These are phyloP conservation scores for Leptinotarsa lineolata DNA, from an alignment of 1,140 invertebrate genomes.

Conservation along the genomic window DNA sequence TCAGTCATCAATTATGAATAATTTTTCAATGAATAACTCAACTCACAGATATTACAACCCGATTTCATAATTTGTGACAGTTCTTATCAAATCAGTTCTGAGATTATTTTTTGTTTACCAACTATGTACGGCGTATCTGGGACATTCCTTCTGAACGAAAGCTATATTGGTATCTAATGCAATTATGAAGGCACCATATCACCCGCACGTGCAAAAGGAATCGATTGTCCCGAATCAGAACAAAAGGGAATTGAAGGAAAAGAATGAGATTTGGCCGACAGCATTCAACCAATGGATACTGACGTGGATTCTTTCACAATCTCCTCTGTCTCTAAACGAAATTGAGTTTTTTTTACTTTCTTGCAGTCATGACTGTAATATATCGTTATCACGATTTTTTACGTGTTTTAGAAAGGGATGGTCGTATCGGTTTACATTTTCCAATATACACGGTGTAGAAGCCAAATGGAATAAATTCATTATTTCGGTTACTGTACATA, in stretches of 20 bases:
- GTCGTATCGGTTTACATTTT: no score
- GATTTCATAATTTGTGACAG: no score
- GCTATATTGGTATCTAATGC: conserved; percentile 21
- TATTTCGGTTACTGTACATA: no score
- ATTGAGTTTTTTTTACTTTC: not conserved
- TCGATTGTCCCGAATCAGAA: conserved; percentile 24
- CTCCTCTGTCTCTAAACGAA: not conserved
- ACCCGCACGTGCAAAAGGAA: conserved; percentile 22
- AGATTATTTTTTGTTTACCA: not conserved
- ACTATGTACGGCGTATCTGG: not conserved
- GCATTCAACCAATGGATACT: not conserved
- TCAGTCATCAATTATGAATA: no score
- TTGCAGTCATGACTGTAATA: no score
- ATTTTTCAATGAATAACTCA: no score
- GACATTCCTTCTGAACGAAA: conserved; percentile 12
- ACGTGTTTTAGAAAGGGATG: no score
- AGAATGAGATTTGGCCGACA: conserved; percentile 15
- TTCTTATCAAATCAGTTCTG: no score
- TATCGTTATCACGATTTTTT: no score
- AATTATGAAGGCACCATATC: conserved; percentile 18
- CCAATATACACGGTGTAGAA: no score
- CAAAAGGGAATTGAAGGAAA: conserved; percentile 18
- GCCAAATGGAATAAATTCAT: no score
- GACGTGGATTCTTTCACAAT: conserved; percentile 3
- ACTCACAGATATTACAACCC: no score